Percentiles rank a stretch among this genome's conserved stretches.
Evolutionary conservation across 2,888 invertebrate genomes (phyloP).

Genomic region (Andrena marginata): DNA sequence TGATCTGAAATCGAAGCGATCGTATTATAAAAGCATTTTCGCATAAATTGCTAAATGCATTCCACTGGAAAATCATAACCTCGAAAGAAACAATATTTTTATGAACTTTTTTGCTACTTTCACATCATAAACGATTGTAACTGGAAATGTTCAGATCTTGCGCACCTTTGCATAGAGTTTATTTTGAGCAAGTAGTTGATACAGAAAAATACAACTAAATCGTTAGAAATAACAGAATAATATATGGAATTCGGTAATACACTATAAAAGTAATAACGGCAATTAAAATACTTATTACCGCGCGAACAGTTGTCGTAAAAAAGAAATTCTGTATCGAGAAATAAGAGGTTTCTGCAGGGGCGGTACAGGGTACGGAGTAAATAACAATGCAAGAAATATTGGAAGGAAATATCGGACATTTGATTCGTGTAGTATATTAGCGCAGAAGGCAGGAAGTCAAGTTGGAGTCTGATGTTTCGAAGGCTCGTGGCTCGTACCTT

Average conservation of each 20-base stretch:
- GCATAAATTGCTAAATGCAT: background rate
- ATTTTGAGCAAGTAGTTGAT: background rate
- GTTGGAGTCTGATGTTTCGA: slow-evolving; percentile 77
- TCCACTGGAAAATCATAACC: slow-evolving; percentile 21
- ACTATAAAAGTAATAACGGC: background rate
- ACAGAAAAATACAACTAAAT: background rate
- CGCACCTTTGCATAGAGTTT: background rate
- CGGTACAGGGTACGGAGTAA: background rate
- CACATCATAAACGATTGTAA: background rate
- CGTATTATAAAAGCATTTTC: slow-evolving; percentile 12
- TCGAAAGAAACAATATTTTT: background rate
- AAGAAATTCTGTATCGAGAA: background rate
- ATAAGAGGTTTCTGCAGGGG: background rate
- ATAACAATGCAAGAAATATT: slow-evolving; percentile 23
- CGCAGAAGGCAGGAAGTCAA: slow-evolving; percentile 79
- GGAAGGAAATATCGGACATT: slow-evolving; percentile 62
- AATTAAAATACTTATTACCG: slow-evolving; percentile 4
- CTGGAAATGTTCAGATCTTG: background rate
- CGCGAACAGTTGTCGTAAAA: background rate
- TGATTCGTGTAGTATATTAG: slow-evolving; percentile 81
- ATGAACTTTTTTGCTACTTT: background rate
- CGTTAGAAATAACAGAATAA: background rate
- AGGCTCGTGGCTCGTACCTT: slow-evolving; percentile 87
- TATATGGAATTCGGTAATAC: background rate
- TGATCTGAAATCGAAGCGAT: slow-evolving; percentile 86